Base-by-base conservation (phyloP, 2,113 vertebrate species). In the Mus spicilegus region DNA sequence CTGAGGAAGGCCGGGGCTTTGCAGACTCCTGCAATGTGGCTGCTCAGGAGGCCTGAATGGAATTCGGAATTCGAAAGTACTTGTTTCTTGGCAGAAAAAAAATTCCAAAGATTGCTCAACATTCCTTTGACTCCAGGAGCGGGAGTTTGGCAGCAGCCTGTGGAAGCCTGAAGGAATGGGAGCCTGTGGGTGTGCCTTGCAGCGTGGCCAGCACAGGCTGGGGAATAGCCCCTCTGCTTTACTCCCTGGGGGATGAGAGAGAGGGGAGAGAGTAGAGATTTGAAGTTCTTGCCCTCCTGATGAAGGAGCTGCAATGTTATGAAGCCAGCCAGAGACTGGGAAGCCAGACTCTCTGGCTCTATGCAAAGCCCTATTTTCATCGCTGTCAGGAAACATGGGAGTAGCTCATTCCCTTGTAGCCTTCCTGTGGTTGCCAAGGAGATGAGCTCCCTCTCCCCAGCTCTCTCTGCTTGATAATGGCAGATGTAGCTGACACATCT, bases 41-140 rank as follows among this genome's bases (percentile, higher is more conserved):
- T 81, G 90, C 93, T 92, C 96, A 88, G 95, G 96, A 98, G 95
- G 96, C 89, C 96, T 95, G 96, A 94, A 94, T 75, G 76, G 89
- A 67, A 81, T 97, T 96, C 33, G 42, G 89, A 90, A 91, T 98
- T 95, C n/a, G 61, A 97, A 97, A 97, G 96, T 95, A 95, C 95
- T 96, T 96, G 54, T 84, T 95, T 95, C 96, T 93, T 88, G 26
- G 11, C 96, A 96, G 96, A 96, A 96, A 95, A 73, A 88, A 96
- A 96, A 98, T 98, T 97, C 97, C 97, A 93, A 76, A 95, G 97
- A 97, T 97, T 97, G 95, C 97, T 97, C 96, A 97, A 97, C 97
- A 97, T 97, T 97, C 97, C 89, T 97, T 89, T 91, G 88, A 87
- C 97, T 95, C 95, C 90, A 95, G 89, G 94, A 97, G 91, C 85